Evolutionary conservation across 1,140 invertebrate genomes (phyloP), one percentile per base, ranked within the genome.

Genomic region (Drosophila lini): DNA sequence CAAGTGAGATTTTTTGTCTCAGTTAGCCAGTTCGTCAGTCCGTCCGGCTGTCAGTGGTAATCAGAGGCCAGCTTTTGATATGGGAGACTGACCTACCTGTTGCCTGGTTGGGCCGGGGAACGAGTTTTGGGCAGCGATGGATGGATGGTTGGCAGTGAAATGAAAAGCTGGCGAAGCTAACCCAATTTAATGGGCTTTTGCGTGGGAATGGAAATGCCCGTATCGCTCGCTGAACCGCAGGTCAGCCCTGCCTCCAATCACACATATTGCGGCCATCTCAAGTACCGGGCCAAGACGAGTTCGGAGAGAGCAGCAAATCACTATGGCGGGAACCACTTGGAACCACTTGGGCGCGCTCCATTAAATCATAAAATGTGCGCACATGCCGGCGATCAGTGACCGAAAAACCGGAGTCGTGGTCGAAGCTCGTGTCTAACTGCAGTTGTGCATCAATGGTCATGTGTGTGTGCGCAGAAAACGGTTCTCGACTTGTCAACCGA

Each of bases 381-480:
- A 47, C 61, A 53, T 40, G 50, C 71, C 48, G 55, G 74, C 75
- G 83, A 78, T 60, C 61, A 78, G 47, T 78, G 80, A 71, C 80
- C 74, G 75, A 77, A 78, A 71, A 81, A 48, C 42, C 52, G 41
- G 52, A 50, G 60, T 59, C 45, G 73, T 74, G 56, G 58, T 45
- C 44, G 11, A 15, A 41, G 47, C 74, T 75, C 78, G 82, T 62
- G 76, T 55, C 76, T 86, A 86, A 86, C 82, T 83, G 82, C 76
- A 88, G 80, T 82, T 88, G 81, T 86, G 80, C 83, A 88, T 88
- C 83, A 88, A 80, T 80, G 82, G 75, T 62, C 59, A 80, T 80
- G 76, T 68, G 44, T 63, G 56, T 63, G 56, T 57, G 59, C 58
- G 78, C 76, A 73, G 81, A 64, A 71, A 69, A 69, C 65, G 61